phyloP scores from a whole-genome alignment of 1,140 invertebrate genomes.

The Pollicipes pollicipes region DNA sequence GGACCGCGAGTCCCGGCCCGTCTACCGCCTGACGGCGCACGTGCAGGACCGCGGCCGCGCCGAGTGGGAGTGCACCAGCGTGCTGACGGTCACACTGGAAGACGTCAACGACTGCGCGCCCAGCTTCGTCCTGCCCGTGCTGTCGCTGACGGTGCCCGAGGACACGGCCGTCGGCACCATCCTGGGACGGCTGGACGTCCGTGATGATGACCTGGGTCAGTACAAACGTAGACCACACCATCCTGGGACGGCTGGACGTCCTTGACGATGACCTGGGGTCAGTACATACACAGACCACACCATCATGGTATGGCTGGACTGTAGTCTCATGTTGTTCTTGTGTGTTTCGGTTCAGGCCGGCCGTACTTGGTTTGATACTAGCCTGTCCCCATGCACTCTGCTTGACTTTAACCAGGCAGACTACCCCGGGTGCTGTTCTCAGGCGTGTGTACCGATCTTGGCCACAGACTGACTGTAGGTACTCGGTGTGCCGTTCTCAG shows the following conservation, averaged over 20 bases:
- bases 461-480: too few species aligned
- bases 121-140: slow-evolving; percentile 4
- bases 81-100: slow-evolving; percentile 8
- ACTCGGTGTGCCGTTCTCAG: too few species aligned
- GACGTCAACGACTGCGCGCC: slow-evolving; percentile 18
- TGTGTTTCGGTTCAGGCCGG: too few species aligned
- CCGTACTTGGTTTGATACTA: background rate
- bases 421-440: background rate
- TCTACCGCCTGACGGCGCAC: slow-evolving; percentile 46
- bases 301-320: too few species aligned
- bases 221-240: too few species aligned
- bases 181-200: slow-evolving; percentile 14
- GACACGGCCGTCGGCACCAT: slow-evolving; percentile 14
- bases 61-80: slow-evolving; percentile 8
- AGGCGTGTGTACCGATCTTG: too few species aligned
- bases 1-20: slow-evolving; percentile 52
- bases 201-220: slow-evolving; percentile 15
- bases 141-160: slow-evolving; percentile 12
- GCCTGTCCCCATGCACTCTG: background rate
- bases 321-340: too few species aligned
- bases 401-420: too few species aligned
- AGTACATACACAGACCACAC: too few species aligned
- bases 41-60: background rate
- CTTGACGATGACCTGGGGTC: too few species aligned
- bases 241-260: too few species aligned